These are phyloP conservation scores for Mellilla xanthometata DNA, from an alignment of 2,888 invertebrate species.

Conservation along the genomic window DNA sequence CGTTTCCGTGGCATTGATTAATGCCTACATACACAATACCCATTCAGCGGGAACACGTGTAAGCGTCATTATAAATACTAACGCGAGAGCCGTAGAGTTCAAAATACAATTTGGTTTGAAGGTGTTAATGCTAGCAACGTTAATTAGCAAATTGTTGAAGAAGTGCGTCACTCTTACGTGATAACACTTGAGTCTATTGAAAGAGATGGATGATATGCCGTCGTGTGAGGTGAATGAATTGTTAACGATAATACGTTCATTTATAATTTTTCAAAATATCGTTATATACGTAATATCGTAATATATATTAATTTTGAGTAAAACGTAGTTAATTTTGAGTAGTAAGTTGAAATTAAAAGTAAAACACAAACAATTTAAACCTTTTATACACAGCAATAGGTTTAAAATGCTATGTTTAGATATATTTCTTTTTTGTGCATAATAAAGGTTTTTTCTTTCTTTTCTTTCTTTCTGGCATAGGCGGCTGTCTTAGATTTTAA, in stretches of 20 bases:
- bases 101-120: constrained; percentile 42
- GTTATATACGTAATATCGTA: too few relatives aligned
- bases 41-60: constrained; percentile 51
- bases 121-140: constrained; percentile 41
- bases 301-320: too few relatives aligned
- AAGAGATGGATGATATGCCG: constrained; percentile 44
- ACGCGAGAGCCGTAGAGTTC: constrained; percentile 42
- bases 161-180: constrained; percentile 56
- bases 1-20: constrained; percentile 74
- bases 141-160: constrained; percentile 68
- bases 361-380: too few relatives aligned
- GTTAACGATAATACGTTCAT: constrained; percentile 21
- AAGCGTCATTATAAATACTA: constrained; percentile 46
- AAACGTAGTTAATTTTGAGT: too few relatives aligned
- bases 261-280: too few relatives aligned
- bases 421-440: too few relatives aligned
- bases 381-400: too few relatives aligned
- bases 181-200: constrained; percentile 41
- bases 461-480: too few relatives aligned
- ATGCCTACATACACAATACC: constrained; percentile 72
- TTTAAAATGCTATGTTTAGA: too few relatives aligned
- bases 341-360: too few relatives aligned
- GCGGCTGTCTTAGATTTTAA: too few relatives aligned
- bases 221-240: constrained; percentile 62
- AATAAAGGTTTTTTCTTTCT: too few relatives aligned